phyloP scores from a whole-genome alignment of 2,888 invertebrate species.

The Himalopsyche japonica region DNA sequence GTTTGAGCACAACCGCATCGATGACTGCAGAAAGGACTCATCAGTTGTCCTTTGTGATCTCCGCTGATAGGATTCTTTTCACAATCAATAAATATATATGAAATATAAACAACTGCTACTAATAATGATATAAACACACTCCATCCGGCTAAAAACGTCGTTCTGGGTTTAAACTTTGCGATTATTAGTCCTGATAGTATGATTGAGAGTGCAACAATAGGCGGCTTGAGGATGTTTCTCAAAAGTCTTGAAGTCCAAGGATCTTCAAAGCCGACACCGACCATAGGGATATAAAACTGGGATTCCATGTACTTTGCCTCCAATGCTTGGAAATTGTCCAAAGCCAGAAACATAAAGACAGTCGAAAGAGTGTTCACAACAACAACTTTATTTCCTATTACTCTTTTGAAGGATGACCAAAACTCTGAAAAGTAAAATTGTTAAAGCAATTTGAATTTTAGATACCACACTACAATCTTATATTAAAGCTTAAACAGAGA shows the following conservation, averaged over 20 bases:
- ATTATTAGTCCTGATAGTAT: constrained; percentile 60
- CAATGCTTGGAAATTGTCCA: constrained; percentile 58
- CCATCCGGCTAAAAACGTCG: constrained; percentile 56
- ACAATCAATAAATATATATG: constrained; percentile 54
- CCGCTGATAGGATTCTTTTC: constrained; percentile 55
- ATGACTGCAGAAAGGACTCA: constrained; percentile 58
- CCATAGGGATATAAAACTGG: constrained; percentile 59
- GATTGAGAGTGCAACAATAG: constrained; percentile 57
- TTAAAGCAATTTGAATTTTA: background rate
- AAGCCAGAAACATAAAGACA: constrained; percentile 57
- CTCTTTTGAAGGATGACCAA: constrained; percentile 53
- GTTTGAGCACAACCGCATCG: constrained; percentile 58
- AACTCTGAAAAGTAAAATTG: constrained; percentile 46
- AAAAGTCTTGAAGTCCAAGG: constrained; percentile 59
- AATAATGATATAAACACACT: constrained; percentile 53
- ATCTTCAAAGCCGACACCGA: constrained; percentile 57
- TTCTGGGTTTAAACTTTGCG: constrained; percentile 55
- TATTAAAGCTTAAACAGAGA: too few species aligned
- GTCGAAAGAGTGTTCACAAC: constrained; percentile 57
- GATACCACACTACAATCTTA: too few species aligned
- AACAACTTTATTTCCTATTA: constrained; percentile 61
- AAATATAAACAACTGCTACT: constrained; percentile 53
- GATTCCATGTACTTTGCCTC: constrained; percentile 64
- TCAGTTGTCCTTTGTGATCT: constrained; percentile 50
- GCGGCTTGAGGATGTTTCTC: constrained; percentile 60